Evolutionary conservation across 1,140 invertebrate species (phyloP), one percentile per base, ranked within the genome.

Genomic region (Drosophila malerkotliana): DNA sequence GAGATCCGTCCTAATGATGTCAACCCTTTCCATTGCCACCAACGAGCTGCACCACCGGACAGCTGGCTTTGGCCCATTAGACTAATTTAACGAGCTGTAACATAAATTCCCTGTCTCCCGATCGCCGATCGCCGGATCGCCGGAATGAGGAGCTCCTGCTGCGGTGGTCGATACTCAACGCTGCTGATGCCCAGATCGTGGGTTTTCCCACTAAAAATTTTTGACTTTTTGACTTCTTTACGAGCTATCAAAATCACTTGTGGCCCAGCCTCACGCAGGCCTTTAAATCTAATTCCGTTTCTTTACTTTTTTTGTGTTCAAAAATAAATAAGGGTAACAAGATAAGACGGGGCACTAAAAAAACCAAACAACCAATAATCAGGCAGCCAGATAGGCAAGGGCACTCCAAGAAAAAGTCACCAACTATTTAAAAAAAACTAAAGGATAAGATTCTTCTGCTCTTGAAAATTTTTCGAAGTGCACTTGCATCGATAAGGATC

Each of bases 201-300:
- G 67, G 48, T 56, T 72, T 80, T 82, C 75, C 68, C 72, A 84
- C 48, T 75, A 82, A 74, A 67, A 55, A 58, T 64, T 71, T 52
- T 69, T 71, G 53, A 56, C 77, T 88, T 88, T 87, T 79, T 88
- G 83, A 88, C 55, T 88, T 76, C 77, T 88, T 88, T 88, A 88
- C 76, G 83, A 88, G 79, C 83, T 88, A 87, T 88, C 83, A 87
- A 87, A 87, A 87, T 87, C 83, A 83, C 79, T 83, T 88, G 79
- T 71, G 74, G 64, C 30, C 64, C 64, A 77, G 67, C 51, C 67
- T 69, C 66, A 69, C 67, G 67, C 53, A 72, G 79, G 37, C 57
- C 79, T 77, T 78, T 77, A 87, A 88, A 89, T 88, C 83, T 88
- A 87, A 87, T 88, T 87, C 88, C 83, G 61, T 87, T 79, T 88